Base-by-base conservation (phyloP, 2,113 vertebrate species). In the Hystrix brachyura region DNA sequence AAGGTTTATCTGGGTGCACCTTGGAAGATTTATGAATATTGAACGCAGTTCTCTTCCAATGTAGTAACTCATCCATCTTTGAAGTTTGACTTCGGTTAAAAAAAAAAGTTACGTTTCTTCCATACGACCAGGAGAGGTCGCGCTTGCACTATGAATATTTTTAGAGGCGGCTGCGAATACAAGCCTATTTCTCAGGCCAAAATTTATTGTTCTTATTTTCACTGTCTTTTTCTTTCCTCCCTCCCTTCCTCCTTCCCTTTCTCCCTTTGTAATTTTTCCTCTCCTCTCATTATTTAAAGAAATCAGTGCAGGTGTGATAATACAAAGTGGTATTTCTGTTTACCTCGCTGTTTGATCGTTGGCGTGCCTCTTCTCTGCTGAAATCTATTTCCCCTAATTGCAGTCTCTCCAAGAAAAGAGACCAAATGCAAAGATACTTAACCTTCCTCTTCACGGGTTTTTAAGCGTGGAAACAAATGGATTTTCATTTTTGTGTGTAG, bases 141-240 rank as follows among this genome's bases (percentile, higher is more conserved):
- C 95, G 55, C n/a, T 23, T 84, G 87, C 62, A 83, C 94, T 13
- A 59, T 2, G 57, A 91, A 96, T 96, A 27, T 71, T 84, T 94
- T 65, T 14, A 78, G 14, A 21, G 7, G 5, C 0, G 0, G 0
- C 0, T 0, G 25, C 38, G 29, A 43, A 60, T 21, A 17, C 19
- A 4, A 82, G 74, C n/a, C 1, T 6, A 0, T 5, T 21, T n/a
- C n/a, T 93, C 0, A 2, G 53, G 21, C 2, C n/a, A 13, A 60
- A 83, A 84, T 53, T 2, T 8, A 57, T 27, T 5, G 0, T 38
- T 67, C 23, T 82, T 65, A 23, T 9, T 51, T 29, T 91, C 51
- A 3, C 62, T 15, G 4, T 71, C 27, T 92, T 4, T 57, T 48
- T 55, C 27, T 69, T 19, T 65, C 34, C 15, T 34, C 17, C 7